These are phyloP conservation scores for Colinus virginianus DNA, from an alignment of 2,113 vertebrate species.

Conservation along the genomic window DNA sequence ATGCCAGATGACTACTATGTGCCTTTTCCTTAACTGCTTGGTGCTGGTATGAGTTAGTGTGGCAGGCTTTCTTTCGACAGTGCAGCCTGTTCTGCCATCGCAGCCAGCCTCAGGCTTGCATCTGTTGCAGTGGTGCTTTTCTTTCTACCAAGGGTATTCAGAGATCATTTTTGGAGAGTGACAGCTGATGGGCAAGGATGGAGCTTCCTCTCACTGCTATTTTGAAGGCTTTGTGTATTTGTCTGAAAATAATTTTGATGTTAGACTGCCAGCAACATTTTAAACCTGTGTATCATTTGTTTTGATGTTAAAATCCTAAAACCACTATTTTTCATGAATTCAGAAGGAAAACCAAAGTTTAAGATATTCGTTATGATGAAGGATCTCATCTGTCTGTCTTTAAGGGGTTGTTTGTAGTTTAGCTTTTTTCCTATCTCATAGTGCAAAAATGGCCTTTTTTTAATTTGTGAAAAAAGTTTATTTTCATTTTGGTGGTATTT, in stretches of 20 bases:
- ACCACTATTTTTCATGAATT: not conserved
- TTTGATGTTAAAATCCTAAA: not conserved
- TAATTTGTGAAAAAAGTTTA: not conserved
- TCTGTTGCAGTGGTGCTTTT: not conserved
- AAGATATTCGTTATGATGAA: not conserved
- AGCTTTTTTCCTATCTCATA: not conserved
- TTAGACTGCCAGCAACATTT: not conserved
- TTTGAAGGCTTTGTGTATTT: not conserved
- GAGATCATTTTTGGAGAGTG: not conserved
- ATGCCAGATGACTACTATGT: not conserved
- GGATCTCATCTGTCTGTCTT: not conserved
- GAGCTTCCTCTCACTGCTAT: not conserved
- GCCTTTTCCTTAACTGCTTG: not conserved
- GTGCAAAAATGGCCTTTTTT: not conserved
- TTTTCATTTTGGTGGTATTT: not conserved
- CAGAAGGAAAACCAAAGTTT: not conserved
- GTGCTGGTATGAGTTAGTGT: not conserved
- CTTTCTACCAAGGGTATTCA: not conserved
- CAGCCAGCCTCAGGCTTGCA: not conserved
- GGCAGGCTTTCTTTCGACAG: not conserved
- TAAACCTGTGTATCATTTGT: rapidly evolving
- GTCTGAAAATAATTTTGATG: not conserved
- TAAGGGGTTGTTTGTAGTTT: constrained; percentile 38
- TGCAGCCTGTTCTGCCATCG: not conserved
- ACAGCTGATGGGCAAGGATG: not conserved